These are phyloP conservation scores for Alces alces DNA, from an alignment of 2,113 vertebrate genomes.

Conservation along the genomic window DNA sequence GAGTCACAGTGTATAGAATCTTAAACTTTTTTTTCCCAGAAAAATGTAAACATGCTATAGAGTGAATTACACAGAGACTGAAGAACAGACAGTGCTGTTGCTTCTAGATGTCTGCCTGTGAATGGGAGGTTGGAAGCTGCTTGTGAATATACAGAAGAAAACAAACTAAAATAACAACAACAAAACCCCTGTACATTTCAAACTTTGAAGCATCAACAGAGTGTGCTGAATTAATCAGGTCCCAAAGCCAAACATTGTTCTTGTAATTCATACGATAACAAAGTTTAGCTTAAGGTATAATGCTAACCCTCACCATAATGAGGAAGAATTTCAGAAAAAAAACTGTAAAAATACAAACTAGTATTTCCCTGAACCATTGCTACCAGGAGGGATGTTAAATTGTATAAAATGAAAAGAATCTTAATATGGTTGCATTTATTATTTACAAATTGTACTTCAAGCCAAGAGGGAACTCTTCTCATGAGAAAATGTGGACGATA, in stretches of 20 bases:
- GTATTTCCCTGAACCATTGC: not conserved
- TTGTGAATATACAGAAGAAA: not conserved
- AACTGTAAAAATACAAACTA: not conserved
- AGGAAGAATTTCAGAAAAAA: not conserved
- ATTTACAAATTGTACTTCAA: not conserved
- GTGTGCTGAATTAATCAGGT: not conserved
- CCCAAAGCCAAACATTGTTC: not conserved
- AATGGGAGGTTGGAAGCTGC: not conserved
- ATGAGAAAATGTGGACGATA: conserved; percentile 26
- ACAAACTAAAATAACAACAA: not conserved
- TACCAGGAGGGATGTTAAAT: not conserved
- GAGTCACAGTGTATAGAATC: not conserved
- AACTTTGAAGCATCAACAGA: not conserved
- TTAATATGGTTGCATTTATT: conserved; percentile 8
- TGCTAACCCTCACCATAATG: not conserved
- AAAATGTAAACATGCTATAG: not conserved
- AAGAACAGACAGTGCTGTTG: not conserved
- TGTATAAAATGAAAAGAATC: not conserved
- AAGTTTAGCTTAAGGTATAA: not conserved
- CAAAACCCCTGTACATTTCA: not conserved
- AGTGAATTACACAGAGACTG: not conserved
- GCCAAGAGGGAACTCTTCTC: conserved; percentile 32
- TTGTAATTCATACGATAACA: not conserved
- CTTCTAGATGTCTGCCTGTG: not conserved
- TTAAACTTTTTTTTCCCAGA: not conserved